Conservation (phyloP, 2,888 invertebrate genomes). For the Lordiphosa andalusiaca region DNA sequence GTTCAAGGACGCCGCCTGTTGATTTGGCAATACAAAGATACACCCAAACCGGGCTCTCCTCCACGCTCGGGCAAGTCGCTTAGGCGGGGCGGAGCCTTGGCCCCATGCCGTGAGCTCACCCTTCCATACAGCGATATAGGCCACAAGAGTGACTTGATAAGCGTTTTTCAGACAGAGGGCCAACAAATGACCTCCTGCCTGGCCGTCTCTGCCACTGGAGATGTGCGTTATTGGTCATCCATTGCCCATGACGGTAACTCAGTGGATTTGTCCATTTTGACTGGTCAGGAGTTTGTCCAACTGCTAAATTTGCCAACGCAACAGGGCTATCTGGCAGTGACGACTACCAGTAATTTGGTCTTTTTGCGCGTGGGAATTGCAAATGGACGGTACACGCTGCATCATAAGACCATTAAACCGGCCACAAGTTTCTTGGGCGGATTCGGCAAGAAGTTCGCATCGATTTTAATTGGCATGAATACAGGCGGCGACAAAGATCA, state of each 20-base stretch:
- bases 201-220: conserved; percentile 96
- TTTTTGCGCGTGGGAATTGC: conserved; percentile 84
- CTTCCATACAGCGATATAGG: conserved; percentile 95
- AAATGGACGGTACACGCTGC: conserved; percentile 86
- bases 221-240: conserved; percentile 94
- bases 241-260: conserved; percentile 93
- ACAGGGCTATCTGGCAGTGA: conserved; percentile 91
- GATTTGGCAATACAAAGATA: conserved; percentile 89
- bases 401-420: conserved; percentile 85
- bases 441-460: conserved; percentile 85
- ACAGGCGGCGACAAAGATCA: conserved; percentile 78
- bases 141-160: conserved; percentile 91
- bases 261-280: conserved; percentile 91
- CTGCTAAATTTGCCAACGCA: conserved; percentile 85
- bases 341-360: conserved; percentile 94
- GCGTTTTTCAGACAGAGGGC: conserved; percentile 84
- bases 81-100: conserved; percentile 78
- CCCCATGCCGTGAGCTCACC: conserved; percentile 91
- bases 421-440: conserved; percentile 93
- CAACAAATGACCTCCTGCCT: conserved; percentile 90
- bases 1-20: conserved; percentile 92
- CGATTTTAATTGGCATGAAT: conserved; percentile 80
- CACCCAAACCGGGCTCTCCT: conserved; percentile 48
- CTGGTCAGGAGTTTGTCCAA: conserved; percentile 92
- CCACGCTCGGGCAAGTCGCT: conserved; percentile 51